phyloP scores from a whole-genome alignment of 1,140 invertebrate genomes.

The Halyomorpha halys region DNA sequence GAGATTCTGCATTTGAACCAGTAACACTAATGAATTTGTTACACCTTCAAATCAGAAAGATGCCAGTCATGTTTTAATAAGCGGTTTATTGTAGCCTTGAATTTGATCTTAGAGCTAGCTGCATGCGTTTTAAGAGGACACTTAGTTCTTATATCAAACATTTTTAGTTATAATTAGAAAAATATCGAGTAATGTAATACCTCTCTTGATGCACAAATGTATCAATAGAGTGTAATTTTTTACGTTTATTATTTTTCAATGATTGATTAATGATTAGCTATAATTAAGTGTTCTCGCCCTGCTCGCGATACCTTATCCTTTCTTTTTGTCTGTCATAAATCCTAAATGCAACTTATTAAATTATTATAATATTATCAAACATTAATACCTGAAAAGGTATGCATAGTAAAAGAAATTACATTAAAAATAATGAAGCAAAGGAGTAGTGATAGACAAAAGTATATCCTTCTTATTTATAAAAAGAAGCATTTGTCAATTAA shows the following conservation, averaged over 20 bases:
- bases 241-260: neutral
- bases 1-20: too few relatives aligned
- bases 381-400: too few relatives aligned
- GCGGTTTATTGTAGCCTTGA: neutral
- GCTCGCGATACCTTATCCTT: constrained; percentile 1
- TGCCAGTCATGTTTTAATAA: neutral
- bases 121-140: constrained; percentile 2
- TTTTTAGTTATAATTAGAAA: neutral
- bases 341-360: neutral
- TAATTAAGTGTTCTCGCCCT: constrained; percentile 4
- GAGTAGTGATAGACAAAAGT: constrained; percentile 2
- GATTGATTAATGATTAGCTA: neutral
- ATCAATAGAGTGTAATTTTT: constrained; percentile 5
- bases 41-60: neutral
- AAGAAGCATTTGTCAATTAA: constrained; percentile 8
- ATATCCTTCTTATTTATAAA: constrained; percentile 1
- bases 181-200: neutral
- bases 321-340: constrained; percentile 3
- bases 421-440: neutral
- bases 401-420: too few relatives aligned
- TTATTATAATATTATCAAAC: too few relatives aligned
- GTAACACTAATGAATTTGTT: too few relatives aligned
- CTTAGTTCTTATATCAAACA: neutral
- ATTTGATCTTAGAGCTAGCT: constrained; percentile 3
- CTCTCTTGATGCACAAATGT: constrained; percentile 4